Conservation (phyloP, 2,797 vertebrate genomes). For the Hydrocynus forskahlii region DNA sequence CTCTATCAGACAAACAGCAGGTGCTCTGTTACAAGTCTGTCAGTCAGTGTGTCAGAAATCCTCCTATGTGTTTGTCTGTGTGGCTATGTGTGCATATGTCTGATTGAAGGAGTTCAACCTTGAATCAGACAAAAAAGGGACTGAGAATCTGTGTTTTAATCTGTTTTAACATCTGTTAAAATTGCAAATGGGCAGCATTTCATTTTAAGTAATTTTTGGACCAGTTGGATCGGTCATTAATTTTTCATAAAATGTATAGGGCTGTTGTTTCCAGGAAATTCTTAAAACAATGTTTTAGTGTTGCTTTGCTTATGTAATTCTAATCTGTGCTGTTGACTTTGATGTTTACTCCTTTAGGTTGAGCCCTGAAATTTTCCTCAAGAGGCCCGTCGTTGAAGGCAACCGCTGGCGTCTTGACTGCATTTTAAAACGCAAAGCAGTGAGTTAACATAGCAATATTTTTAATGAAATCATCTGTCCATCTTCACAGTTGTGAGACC, state of each 20-base stretch:
- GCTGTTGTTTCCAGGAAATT: too few species aligned
- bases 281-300: too few species aligned
- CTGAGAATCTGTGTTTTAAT: neutral
- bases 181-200: too few species aligned
- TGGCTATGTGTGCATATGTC: constrained; percentile 13
- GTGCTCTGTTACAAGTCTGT: constrained; percentile 44
- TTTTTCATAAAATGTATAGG: too few species aligned
- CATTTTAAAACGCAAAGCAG: constrained; percentile 91
- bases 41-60: constrained; percentile 34
- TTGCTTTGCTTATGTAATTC: neutral
- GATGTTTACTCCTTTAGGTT: constrained; percentile 75
- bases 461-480: neutral
- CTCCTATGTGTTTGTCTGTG: neutral
- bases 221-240: neutral
- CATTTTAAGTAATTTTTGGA: neutral
- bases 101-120: constrained; percentile 1
- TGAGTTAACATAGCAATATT: constrained; percentile 72
- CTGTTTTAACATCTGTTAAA: too few species aligned
- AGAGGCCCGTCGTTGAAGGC: constrained; percentile 93
- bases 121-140: neutral
- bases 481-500: neutral
- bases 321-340: neutral
- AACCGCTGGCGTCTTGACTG: constrained; percentile 94
- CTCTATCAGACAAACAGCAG: constrained; percentile 51
- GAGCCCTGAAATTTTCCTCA: constrained; percentile 97